A percentile compares a stretch with the other conserved stretches of the same genome.
phyloP scores from a whole-genome alignment of 2,113 vertebrate species.

The Pithys albifrons region DNA sequence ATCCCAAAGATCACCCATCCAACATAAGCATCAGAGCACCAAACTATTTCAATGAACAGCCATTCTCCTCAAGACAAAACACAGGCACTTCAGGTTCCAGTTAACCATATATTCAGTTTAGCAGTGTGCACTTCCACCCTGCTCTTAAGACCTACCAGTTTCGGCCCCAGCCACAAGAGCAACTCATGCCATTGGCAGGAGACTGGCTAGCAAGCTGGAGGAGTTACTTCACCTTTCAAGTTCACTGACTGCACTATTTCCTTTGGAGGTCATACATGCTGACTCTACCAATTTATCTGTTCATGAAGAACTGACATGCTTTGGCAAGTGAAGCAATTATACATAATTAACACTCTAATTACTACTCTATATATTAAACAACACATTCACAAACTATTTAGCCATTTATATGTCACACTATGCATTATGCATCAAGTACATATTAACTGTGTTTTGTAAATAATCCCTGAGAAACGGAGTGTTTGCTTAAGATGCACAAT shows the following conservation, averaged over 20 bases:
- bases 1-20: neutral
- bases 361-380: neutral
- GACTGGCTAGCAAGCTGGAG: neutral
- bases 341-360: neutral
- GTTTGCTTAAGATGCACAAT: neutral
- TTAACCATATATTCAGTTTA: neutral
- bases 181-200: neutral
- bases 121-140: neutral
- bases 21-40: neutral
- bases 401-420: neutral
- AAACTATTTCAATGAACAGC: neutral
- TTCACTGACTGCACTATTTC: neutral
- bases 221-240: neutral
- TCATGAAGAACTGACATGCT: neutral
- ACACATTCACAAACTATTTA: neutral
- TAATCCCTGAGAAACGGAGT: neutral
- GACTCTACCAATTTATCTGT: neutral
- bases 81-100: neutral
- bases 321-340: neutral
- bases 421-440: neutral
- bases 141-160: neutral
- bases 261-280: neutral
- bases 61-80: neutral
- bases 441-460: neutral
- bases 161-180: neutral